Evolutionary conservation across 2,888 invertebrate genomes (phyloP), one percentile per base, ranked within the genome.

Genomic region (Dermolepida albohirtum): DNA sequence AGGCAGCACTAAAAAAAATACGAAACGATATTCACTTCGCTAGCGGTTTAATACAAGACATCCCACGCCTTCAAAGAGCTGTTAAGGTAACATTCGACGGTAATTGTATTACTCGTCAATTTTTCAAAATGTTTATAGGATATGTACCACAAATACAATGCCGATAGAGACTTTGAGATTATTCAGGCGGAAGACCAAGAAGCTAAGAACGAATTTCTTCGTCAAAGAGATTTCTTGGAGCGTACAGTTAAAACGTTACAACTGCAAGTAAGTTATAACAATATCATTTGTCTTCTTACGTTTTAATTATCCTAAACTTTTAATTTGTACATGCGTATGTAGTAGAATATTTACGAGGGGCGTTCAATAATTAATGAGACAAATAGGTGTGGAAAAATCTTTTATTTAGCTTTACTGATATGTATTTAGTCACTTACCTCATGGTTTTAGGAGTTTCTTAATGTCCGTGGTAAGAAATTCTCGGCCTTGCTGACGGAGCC

Each of bases 221-320:
- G 94, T 0, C 96, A 96, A 79, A 86, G 95, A 41, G 92, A 92
- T 71, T 93, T 95, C 79, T 86, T 96, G 34, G 96, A 96, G 78
- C 83, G 86, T 62, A 88, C 89, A 0, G 86, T 91, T 0, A 82
- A 84, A 6, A 86, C 86, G 0, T 79, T 89, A 12, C 84, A 87
- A 67, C 81, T 83, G 73, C 80, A 81, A 72, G 80, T 80, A 8
- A 14, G 17, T 1, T 14, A 12, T 14, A 6, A 4, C 4, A 22
- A 22, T 22, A 4, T 22, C 22, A 22, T 22, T 4, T 22, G n/a
- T n/a, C n/a, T n/a, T n/a, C n/a, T n/a, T n/a, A n/a, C n/a, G n/a
- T n/a, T n/a, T n/a, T n/a, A n/a, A n/a, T n/a, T n/a, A n/a, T n/a
- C n/a, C n/a, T n/a, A n/a, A n/a, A n/a, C n/a, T n/a, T n/a, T n/a